Conservation (phyloP, 2,113 vertebrate genomes). For the Himantopus leucocephalus region DNA sequence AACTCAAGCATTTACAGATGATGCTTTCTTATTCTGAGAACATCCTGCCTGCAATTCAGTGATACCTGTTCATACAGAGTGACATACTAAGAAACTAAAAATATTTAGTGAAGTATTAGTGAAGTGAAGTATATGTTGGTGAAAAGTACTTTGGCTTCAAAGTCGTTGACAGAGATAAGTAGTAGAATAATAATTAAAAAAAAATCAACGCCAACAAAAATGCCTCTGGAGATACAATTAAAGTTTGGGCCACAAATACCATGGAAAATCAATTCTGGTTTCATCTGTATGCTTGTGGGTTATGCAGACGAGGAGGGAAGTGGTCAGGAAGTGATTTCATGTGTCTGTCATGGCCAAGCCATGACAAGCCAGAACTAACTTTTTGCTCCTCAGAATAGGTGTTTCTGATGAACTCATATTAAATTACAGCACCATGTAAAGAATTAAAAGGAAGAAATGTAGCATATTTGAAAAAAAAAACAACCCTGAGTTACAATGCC, state of each 20-base stretch:
- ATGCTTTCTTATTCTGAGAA: background rate
- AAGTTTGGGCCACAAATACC: background rate
- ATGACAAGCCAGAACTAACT: background rate
- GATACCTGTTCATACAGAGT: background rate
- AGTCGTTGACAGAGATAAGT: background rate
- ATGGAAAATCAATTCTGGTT: background rate
- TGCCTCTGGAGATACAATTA: background rate
- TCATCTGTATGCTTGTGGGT: background rate
- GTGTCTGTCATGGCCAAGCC: background rate
- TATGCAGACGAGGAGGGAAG: background rate
- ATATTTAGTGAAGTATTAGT: background rate
- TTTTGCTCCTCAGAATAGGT: background rate
- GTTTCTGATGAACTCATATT: background rate
- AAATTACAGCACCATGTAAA: background rate
- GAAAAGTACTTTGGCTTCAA: background rate
- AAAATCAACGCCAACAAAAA: background rate
- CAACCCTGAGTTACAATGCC: background rate
- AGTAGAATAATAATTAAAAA: background rate
- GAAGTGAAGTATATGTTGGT: background rate
- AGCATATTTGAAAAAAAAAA: background rate
- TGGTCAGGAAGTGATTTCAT: background rate
- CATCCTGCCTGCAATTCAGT: background rate
- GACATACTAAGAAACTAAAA: background rate
- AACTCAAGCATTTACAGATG: background rate
- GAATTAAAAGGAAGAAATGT: background rate